Conservation (phyloP, 2,113 vertebrate genomes). For the Hippopotamus amphibius region DNA sequence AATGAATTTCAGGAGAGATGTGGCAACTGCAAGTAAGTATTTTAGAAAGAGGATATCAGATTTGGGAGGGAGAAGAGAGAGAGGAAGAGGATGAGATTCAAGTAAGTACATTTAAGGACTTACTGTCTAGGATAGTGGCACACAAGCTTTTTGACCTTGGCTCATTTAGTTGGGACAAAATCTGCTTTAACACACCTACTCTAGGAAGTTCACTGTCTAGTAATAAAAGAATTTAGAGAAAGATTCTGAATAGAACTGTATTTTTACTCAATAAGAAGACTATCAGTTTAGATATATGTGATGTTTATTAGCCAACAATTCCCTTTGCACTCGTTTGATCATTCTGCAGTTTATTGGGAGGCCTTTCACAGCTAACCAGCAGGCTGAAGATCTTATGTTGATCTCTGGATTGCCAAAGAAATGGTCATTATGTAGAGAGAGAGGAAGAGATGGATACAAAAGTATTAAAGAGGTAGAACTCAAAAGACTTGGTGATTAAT, state of each 20-base stretch:
- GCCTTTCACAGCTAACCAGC: neutral
- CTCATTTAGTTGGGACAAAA: neutral
- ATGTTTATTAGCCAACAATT: neutral
- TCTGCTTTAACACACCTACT: neutral
- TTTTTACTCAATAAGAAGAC: neutral
- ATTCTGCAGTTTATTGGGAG: neutral
- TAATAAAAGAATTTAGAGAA: slow-evolving; percentile 24
- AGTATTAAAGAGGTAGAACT: neutral
- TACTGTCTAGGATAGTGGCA: neutral
- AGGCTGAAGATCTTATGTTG: neutral
- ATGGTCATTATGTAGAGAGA: neutral
- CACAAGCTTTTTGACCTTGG: neutral
- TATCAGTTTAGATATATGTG: neutral
- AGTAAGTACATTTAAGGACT: neutral
- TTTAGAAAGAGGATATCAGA: neutral
- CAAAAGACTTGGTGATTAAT: neutral
- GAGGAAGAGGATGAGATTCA: neutral
- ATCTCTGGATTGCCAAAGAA: neutral
- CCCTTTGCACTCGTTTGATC: neutral
- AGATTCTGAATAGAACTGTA: neutral
- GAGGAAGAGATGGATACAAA: neutral
- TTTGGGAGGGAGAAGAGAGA: neutral
- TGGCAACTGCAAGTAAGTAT: neutral
- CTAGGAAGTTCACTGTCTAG: neutral
- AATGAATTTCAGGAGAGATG: neutral